Base-by-base conservation (phyloP, 2,113 vertebrate species). In the Pteruthius melanotis region DNA sequence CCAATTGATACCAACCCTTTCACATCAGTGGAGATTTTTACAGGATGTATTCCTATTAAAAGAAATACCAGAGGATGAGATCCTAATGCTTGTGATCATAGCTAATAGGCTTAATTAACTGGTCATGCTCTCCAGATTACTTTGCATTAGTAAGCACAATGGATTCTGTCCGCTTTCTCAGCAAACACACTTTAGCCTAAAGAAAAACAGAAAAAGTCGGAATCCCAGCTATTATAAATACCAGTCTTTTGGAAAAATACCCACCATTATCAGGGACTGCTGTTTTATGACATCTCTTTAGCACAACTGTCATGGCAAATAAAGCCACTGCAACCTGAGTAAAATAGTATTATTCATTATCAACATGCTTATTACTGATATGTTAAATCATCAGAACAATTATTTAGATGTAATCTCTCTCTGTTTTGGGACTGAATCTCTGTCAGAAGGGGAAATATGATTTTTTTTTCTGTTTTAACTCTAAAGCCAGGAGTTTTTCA, bases 401-500 rank as follows among this genome's bases (percentile, higher is more conserved):
- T 66, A 79, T 72, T 93, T 88, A 2, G 1, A 28, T 79, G 47
- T 5, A 90, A 66, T 33, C 11, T 52, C 30, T 94, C 70, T 69
- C 31, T 77, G 17, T 1, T 87, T 86, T 65, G 64, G 52, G 64
- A 83, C 14, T 17, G 11, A 92, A 87, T 15, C 42, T 50, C 44
- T 60, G 15, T 80, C n/a, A 53, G 68, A 90, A 76, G 9, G 11
- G 4, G 22, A 44, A 71, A 87, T 42, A 10, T 4, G 66, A 13
- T 47, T 27, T 28, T 56, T 60, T 72, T 70, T 42, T 61, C 35
- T n/a, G 2, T 13, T 91, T 94, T 86, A 92, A 63, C 49, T 80
- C n/a, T 75, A 74, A 13, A 95, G 33, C 40, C 70, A 89, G 54
- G 78, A 89, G 23, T 68, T 94, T 84, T 94, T 96, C 50, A 93